Conservation (phyloP, 1,140 invertebrate species). For the Caenorhabditis tropicalis region DNA sequence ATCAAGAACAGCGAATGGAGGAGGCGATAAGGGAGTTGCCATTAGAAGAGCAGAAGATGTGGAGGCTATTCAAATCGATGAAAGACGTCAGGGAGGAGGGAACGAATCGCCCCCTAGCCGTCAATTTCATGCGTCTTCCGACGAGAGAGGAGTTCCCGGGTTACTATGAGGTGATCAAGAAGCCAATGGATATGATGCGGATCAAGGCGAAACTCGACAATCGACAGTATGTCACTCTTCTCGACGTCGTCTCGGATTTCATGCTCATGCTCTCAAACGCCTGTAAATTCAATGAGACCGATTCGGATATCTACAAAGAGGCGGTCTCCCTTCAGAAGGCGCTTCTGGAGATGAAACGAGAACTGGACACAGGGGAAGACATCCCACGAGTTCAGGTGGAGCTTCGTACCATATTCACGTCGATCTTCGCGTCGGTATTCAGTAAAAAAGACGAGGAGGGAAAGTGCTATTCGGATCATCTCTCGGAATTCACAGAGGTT, state of each 20-base stretch:
- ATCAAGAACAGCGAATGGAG: background rate
- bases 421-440: slow-evolving; percentile 89
- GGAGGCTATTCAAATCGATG: slow-evolving; percentile 79
- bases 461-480: slow-evolving; percentile 91
- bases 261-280: slow-evolving; percentile 98
- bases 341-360: slow-evolving; percentile 88
- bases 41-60: slow-evolving; percentile 47
- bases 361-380: slow-evolving; percentile 76
- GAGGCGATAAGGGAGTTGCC: background rate
- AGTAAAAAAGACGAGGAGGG: slow-evolving; percentile 84
- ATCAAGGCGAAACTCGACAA: slow-evolving; percentile 75
- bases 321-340: slow-evolving; percentile 89
- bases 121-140: slow-evolving; percentile 77
- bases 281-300: slow-evolving; percentile 98
- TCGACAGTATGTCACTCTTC: slow-evolving; percentile 76
- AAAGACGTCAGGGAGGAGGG: slow-evolving; percentile 79
- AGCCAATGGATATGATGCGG: slow-evolving; percentile 91
- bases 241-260: slow-evolving; percentile 90
- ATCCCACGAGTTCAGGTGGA: slow-evolving; percentile 80
- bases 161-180: slow-evolving; percentile 93
- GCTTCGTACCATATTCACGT: slow-evolving; percentile 88
- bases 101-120: slow-evolving; percentile 74
- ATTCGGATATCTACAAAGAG: slow-evolving; percentile 98
- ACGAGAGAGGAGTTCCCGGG: slow-evolving; percentile 91
- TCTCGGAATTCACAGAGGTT: slow-evolving; percentile 90